These are phyloP conservation scores for Delphinapterus leucas DNA, from an alignment of 2,113 vertebrate species.

Conservation along the genomic window DNA sequence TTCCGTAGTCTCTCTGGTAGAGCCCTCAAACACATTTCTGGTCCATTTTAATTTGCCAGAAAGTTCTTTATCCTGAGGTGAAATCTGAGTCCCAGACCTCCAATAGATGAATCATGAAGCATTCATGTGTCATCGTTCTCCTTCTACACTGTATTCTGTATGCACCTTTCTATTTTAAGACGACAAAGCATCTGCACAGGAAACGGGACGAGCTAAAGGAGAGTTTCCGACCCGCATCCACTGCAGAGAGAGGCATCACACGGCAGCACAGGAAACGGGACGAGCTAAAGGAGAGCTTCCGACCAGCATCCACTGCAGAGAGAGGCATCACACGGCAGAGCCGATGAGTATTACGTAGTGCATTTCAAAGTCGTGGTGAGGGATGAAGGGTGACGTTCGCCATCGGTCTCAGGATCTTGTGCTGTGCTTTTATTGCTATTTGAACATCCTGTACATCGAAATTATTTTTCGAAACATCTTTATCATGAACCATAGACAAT, in stretches of 20 bases:
- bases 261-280: too few species aligned
- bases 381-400: not conserved
- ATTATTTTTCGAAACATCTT: not conserved
- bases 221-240: not conserved
- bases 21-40: not conserved
- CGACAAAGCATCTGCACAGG: not conserved
- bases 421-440: not conserved
- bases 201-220: not conserved
- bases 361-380: not conserved
- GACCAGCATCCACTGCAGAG: too few species aligned
- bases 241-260: not conserved
- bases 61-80: not conserved
- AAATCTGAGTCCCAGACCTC: not conserved
- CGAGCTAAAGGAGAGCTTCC: too few species aligned
- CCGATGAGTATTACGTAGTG: not conserved
- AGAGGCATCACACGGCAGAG: not conserved
- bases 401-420: not conserved
- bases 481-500: not conserved
- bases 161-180: slow-evolving; percentile 21
- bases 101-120: not conserved
- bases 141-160: not conserved
- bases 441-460: not conserved
- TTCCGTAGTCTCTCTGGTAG: not conserved
- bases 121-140: not conserved
- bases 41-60: not conserved